Evolutionary conservation across 92 coral and sea anemone species (phyloP), one percentile per base, ranked within the genome.

Genomic region (Ricordea florida): DNA sequence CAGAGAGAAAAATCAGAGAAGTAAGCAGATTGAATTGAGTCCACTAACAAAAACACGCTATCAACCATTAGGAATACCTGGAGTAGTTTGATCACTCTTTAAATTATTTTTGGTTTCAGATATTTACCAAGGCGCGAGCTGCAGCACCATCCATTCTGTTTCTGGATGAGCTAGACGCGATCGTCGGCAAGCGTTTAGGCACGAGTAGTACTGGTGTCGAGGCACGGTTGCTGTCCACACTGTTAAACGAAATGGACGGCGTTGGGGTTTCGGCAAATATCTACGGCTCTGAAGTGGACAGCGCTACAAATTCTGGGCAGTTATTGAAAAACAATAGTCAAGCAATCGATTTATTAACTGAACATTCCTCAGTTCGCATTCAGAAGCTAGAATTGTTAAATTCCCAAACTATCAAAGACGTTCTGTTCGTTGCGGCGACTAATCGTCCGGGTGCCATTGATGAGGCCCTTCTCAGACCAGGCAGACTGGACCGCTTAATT

Each of bases 221-320:
- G 43, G 73, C 89, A 2, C 88, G 97, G 34, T 83, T 96, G 44
- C 59, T 96, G 68, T 84, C 99, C 2, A 96, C 96, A 22, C 94
- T 96, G 28, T 69, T 96, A 63, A 96, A 96, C 76, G 99, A 96
- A 79, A 89, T 96, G 92, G 99, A 96, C 37, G 99, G 99, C 17
- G 87, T 96, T 20, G 99, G 99, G 10, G 76, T 92, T 25, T 96
- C 93, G 36, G 90, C 89, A 7, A 92, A 92, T 41, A 82, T 96
- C 41, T 96, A 96, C 64, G 92, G 56, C 26, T 32, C 93, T 13
- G 69, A 57, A 18, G 45, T 60, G 20, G 34, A 42, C 22, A 53
- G 16, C 26, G 13, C 58, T 30, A n/a, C 44, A 21, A 29, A 27
- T 16, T 27, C 29, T 6, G 31, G 64, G 3, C 65, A 53, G 55